Conservation (phyloP, 2,113 vertebrate genomes). For the Eclectus roratus region DNA sequence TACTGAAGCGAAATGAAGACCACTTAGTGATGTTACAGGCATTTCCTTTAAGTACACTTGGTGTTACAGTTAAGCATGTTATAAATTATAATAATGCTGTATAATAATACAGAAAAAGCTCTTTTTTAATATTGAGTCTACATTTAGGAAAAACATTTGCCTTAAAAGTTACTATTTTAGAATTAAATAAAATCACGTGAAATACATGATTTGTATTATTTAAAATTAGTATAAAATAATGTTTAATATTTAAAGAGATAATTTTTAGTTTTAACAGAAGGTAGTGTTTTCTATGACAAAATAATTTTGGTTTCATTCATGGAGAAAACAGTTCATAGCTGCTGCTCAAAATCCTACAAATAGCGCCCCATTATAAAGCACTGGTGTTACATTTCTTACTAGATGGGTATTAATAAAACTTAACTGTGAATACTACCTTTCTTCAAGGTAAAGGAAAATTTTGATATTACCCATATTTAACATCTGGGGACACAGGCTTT, state of each 20-base stretch:
- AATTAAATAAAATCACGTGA: neutral
- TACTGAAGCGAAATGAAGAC: neutral
- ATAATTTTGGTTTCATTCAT: neutral
- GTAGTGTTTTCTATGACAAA: neutral
- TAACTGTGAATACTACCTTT: neutral
- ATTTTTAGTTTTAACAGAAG: neutral
- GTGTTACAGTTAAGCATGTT: neutral
- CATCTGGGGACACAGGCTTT: fast-evolving
- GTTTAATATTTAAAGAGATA: neutral
- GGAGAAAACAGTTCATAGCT: neutral
- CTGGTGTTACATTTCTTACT: neutral
- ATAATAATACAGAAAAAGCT: neutral
- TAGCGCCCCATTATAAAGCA: neutral
- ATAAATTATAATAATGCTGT: neutral
- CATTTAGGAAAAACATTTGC: neutral
- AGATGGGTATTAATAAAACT: neutral
- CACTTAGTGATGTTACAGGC: neutral
- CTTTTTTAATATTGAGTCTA: neutral
- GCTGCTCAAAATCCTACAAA: neutral
- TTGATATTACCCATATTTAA: neutral
- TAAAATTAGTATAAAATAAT: neutral
- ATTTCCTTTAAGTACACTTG: neutral
- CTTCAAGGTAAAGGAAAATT: neutral
- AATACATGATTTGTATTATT: neutral
- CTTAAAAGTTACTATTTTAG: neutral